These are phyloP conservation scores for Drosophila funebris DNA, from an alignment of 1,140 invertebrate genomes.

Conservation along the genomic window DNA sequence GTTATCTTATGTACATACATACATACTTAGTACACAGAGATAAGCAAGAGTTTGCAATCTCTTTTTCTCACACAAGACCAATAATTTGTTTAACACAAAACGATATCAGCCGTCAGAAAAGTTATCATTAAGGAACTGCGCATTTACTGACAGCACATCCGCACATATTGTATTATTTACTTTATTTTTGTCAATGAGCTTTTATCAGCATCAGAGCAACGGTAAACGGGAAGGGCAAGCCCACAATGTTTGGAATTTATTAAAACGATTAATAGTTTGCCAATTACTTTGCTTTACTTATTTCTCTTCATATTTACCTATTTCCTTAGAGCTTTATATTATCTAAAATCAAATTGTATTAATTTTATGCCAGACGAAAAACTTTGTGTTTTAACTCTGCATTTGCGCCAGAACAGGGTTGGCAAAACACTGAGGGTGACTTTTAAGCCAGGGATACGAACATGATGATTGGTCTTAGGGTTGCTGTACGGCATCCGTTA, in stretches of 20 bases:
- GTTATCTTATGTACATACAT: constrained; percentile 27
- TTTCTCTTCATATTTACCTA: constrained; percentile 17
- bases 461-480: neutral
- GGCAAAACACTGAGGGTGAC: neutral
- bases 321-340: neutral
- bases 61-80: neutral
- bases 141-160: constrained; percentile 36
- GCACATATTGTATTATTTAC: constrained; percentile 63
- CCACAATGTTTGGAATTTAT: neutral
- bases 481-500: neutral
- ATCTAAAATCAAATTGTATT: constrained; percentile 18
- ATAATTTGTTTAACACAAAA: neutral
- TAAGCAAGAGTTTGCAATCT: neutral
- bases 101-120: neutral
- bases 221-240: constrained; percentile 4
- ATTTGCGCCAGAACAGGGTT: constrained; percentile 31
- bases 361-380: constrained; percentile 18
- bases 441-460: constrained; percentile 12
- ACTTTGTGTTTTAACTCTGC: constrained; percentile 34
- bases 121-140: constrained; percentile 52
- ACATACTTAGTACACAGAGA: neutral
- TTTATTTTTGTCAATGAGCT: constrained; percentile 53
- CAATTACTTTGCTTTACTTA: neutral
- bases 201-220: constrained; percentile 59
- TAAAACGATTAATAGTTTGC: neutral